phyloP scores from a whole-genome alignment of 2,797 vertebrate species.

The Tokudaia muenninki region DNA sequence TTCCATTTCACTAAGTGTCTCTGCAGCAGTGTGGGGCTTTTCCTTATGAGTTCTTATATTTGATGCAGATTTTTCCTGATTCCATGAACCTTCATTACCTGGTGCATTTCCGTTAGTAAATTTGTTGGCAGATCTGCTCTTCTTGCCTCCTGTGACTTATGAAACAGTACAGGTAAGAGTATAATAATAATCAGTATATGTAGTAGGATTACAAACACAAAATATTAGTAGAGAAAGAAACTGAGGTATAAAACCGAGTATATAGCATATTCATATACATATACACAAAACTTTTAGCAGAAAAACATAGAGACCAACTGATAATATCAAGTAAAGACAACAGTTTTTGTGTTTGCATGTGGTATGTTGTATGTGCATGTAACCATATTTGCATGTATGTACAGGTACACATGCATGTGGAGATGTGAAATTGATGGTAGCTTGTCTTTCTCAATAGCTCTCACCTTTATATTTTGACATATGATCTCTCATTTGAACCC shows the following conservation, averaged over 20 bases:
- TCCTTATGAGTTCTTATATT: background rate
- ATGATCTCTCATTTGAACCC: background rate
- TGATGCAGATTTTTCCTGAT: background rate
- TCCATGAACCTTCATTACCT: background rate
- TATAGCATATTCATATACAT: background rate
- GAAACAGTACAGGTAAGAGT: background rate
- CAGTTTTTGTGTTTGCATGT: background rate
- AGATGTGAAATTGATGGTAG: background rate
- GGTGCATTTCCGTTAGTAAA: background rate
- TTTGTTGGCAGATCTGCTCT: background rate
- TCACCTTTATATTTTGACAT: background rate
- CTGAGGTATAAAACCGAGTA: background rate
- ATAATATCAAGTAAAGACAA: background rate
- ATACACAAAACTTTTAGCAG: background rate
- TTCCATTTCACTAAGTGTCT: slow-evolving; percentile 35
- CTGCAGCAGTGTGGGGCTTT: background rate
- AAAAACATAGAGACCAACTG: background rate
- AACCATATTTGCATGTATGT: background rate
- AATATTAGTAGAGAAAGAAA: background rate
- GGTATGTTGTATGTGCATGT: background rate
- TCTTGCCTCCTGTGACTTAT: background rate
- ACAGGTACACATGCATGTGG: background rate
- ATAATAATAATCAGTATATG: background rate
- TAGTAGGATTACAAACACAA: slow-evolving; percentile 11
- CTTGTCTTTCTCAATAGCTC: background rate